Evolutionary conservation across 2,888 invertebrate genomes (phyloP).

Genomic region (Lysandra coridon): DNA sequence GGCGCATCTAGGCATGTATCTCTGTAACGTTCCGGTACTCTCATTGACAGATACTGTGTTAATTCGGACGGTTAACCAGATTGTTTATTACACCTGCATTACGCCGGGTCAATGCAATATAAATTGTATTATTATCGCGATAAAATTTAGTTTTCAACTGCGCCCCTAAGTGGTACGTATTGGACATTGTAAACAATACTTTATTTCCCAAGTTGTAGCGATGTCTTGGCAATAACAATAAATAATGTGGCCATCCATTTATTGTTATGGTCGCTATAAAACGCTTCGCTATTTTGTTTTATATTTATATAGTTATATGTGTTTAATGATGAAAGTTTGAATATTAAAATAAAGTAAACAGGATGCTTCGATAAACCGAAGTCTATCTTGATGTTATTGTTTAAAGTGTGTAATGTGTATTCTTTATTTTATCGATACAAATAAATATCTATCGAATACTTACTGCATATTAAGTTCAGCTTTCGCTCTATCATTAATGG

Average conservation of each 20-base stretch:
- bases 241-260: conserved; percentile 32
- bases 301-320: conserved; percentile 23
- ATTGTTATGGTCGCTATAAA: conserved; percentile 33
- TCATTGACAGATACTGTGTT: conserved; percentile 14
- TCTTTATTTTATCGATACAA: neutral
- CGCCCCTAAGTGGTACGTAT: conserved; percentile 27
- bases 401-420: too few relatives aligned
- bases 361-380: neutral
- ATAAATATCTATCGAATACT: neutral
- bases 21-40: neutral
- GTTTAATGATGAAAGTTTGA: conserved; percentile 24
- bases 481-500: conserved; percentile 3
- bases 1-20: neutral
- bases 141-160: conserved; percentile 21
- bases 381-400: too few relatives aligned
- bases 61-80: conserved; percentile 13
- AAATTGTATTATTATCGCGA: conserved; percentile 20
- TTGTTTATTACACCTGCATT: conserved; percentile 29
- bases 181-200: conserved; percentile 33
- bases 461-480: neutral
- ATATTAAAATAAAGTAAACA: conserved; percentile 16
- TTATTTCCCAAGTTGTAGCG: conserved; percentile 33
- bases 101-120: neutral
- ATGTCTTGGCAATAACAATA: conserved; percentile 33
- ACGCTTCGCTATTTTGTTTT: conserved; percentile 25